Conservation (phyloP, 2,113 vertebrate species). For the Dinomys branickii region DNA sequence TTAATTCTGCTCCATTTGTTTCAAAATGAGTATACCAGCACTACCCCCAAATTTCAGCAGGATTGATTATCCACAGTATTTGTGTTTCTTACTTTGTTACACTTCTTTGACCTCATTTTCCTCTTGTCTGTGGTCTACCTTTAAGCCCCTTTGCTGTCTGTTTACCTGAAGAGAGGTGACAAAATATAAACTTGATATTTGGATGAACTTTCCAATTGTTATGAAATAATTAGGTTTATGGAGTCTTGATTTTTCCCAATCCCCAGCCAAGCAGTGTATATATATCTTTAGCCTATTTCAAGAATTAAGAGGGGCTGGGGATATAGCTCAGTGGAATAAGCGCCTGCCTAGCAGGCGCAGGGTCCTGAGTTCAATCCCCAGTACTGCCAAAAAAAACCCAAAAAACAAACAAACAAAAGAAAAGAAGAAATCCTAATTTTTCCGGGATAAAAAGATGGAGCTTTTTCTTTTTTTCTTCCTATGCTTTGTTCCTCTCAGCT, state of each 20-base stretch:
- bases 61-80: background rate
- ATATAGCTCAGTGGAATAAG: too few relatives aligned
- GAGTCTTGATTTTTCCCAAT: background rate
- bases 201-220: background rate
- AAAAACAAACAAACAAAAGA: too few relatives aligned
- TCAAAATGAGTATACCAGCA: background rate
- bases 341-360: too few relatives aligned
- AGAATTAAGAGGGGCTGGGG: too few relatives aligned
- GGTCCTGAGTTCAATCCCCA: too few relatives aligned
- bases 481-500: background rate
- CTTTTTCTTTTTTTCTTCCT: background rate
- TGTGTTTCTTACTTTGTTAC: background rate
- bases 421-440: background rate
- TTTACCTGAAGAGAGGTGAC: background rate
- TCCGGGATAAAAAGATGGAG: background rate
- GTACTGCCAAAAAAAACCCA: too few relatives aligned
- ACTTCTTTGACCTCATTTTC: background rate
- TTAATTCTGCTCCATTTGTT: slow-evolving; percentile 15
- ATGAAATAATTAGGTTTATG: slow-evolving; percentile 53
- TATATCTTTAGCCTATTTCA: background rate
- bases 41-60: background rate
- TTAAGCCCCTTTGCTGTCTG: slow-evolving; percentile 2
- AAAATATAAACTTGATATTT: slow-evolving; percentile 22
- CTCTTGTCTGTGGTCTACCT: slow-evolving; percentile 11
- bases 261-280: background rate